Evolutionary conservation across 2,113 vertebrate genomes (phyloP), one percentile per base, ranked within the genome.

Genomic region (Turdus rufiventris): DNA sequence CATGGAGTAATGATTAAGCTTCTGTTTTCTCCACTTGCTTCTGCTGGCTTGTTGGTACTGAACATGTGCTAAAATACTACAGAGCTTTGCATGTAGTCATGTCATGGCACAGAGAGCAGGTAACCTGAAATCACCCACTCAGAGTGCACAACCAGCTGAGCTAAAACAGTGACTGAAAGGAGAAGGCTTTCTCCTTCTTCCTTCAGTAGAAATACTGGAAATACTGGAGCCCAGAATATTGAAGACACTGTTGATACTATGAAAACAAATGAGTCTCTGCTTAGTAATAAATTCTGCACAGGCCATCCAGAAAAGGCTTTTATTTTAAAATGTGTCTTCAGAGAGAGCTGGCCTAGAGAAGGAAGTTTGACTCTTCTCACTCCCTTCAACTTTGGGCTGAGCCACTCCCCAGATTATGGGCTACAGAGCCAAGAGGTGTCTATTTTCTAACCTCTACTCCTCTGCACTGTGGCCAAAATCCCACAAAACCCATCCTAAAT

Each of bases 1-100:
- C 89, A 96, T 43, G 83, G 71, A 97, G 93, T 97, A 96, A 97
- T 96, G 94, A 97, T 97, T 92, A 96, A 82, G 84, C 72, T 97
- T 97, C 95, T 96, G 96, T 95, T 97, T 94, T 87, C 82, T 94
- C 89, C 94, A 58, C 65, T 97, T 29, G 12, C 85, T 62, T 87
- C 18, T 73, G 75, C 67, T 82, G 71, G 77, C 75, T 94, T 96
- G 50, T 92, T 96, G 92, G 85, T 90, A 93, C 67, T 77, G 89
- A 95, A 92, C 92, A 79, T 89, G 85, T 96, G 79, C 72, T 97
- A 65, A 76, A 92, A 92, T 95, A 91, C 74, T 68, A 45, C 33
- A 47, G 65, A 67, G 80, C 58, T 95, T 96, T 82, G 73, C 91
- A 80, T 81, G 58, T 63, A 88, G 71, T 56, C 29, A 7, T 85